Base-by-base conservation (phyloP, 1,140 invertebrate species). In the Teleogryllus occipitalis region DNA sequence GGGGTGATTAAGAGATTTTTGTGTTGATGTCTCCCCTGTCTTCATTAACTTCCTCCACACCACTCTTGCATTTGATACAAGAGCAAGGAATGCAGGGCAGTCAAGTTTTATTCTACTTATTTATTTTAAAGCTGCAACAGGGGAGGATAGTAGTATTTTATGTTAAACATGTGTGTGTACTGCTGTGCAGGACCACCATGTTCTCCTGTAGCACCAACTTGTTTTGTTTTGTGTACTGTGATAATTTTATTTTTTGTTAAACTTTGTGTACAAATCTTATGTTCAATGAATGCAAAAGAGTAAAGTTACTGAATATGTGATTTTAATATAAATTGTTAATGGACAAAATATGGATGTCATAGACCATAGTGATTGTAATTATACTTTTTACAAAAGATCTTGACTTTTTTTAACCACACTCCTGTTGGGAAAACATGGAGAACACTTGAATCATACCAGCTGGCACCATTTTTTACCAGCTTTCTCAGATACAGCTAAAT, bases 241-340 rank as follows among this genome's bases (percentile, higher is more conserved):
- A 65, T 65, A 65, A 65, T 65, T 65, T 65, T 65, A 65, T 65
- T 65, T 39, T 65, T 65, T 65, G 54, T 65, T 65, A 65, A 3
- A 14, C 18, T 10, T 65, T 14, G 54, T 65, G 54, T 65, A 65
- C 54, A 65, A 65, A 65, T 65, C 18, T 65, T 65, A 18, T 65
- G 54, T 65, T 65, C 54, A 65, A 18, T 65, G 18, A 65, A 18
- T 18, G 18, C 54, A 18, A 65, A 65, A 65, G 54, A 65, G 54
- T 65, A 65, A 65, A 65, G 54, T 65, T 65, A 18, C 54, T 14
- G 10, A 65, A 65, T 14, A 65, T 65, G 54, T 65, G 54, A 65
- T 65, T 65, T 65, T 65, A 65, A 65, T 65, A 65, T 65, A 65
- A 10, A 65, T 65, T 65, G 54, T 65, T 65, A 65, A 65, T 65